A percentile compares a stretch with the other conserved stretches of the same genome.
Evolutionary conservation across 2,797 vertebrate genomes (phyloP).

Genomic region (Gila robusta): DNA sequence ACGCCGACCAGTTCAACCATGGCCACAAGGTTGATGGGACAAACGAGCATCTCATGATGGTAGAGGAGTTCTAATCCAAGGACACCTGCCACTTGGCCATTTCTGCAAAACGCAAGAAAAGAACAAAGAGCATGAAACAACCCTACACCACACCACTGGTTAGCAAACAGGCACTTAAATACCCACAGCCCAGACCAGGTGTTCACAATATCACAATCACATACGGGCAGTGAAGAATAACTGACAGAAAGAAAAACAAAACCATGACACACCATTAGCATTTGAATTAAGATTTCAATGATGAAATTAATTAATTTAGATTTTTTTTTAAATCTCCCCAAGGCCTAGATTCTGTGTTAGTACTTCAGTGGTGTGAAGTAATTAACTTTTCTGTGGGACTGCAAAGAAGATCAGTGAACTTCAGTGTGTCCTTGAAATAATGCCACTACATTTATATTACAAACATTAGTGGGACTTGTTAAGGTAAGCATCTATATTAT

Average conservation of each 20-base stretch:
- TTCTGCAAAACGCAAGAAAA: background rate
- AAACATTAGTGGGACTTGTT: background rate
- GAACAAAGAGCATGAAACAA: background rate
- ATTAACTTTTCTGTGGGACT: background rate
- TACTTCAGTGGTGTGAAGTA: background rate
- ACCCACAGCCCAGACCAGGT: background rate
- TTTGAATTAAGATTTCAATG: background rate
- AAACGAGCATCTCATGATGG: no score
- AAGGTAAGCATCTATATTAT: background rate
- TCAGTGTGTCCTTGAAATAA: slow-evolving; percentile 1
- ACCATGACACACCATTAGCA: background rate
- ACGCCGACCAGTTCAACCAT: no score
- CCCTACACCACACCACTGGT: background rate
- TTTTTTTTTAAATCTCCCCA: background rate
- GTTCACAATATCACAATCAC: background rate
- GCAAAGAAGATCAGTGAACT: background rate
- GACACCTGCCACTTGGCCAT: background rate
- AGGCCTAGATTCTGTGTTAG: background rate
- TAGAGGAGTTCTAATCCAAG: no score
- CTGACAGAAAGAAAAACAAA: background rate
- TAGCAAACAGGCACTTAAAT: background rate
- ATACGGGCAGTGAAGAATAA: background rate
- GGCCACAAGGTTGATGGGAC: no score
- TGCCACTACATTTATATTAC: background rate
- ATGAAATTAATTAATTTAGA: background rate